Conservation (phyloP, 2,888 invertebrate genomes). For the Patella ulyssiponensis region DNA sequence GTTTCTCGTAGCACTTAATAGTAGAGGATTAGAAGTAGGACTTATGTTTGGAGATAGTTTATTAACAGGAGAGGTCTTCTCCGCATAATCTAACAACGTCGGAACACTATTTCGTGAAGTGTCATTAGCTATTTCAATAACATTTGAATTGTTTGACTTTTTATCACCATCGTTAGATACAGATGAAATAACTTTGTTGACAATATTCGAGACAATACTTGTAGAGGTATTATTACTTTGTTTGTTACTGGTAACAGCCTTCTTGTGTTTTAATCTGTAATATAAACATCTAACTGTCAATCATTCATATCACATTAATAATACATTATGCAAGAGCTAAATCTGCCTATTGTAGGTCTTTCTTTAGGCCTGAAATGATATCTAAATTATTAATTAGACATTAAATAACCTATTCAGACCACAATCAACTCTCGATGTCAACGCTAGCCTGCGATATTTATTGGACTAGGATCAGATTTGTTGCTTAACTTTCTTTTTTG, state of each 20-base stretch:
- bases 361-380: too few relatives aligned
- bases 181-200: too few relatives aligned
- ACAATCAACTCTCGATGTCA: too few relatives aligned
- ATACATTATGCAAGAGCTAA: too few relatives aligned
- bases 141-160: neutral
- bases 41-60: neutral
- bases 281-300: neutral
- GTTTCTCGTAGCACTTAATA: conserved; percentile 14
- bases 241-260: conserved; percentile 45
- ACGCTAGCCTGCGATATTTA: too few relatives aligned
- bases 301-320: neutral
- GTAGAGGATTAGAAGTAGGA: neutral
- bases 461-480: too few relatives aligned
- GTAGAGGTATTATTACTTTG: neutral
- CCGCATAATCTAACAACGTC: conserved; percentile 42
- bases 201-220: too few relatives aligned
- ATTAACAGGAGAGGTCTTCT: conserved; percentile 18
- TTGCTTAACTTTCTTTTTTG: too few relatives aligned
- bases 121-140: neutral
- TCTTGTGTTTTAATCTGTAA: conserved; percentile 54
- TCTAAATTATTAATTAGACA: too few relatives aligned
- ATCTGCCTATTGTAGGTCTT: too few relatives aligned
- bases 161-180: too few relatives aligned
- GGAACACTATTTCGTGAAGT: conserved; percentile 32
- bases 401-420: too few relatives aligned